Base-by-base conservation (phyloP, 2,797 vertebrate species). In the Chanos chanos region DNA sequence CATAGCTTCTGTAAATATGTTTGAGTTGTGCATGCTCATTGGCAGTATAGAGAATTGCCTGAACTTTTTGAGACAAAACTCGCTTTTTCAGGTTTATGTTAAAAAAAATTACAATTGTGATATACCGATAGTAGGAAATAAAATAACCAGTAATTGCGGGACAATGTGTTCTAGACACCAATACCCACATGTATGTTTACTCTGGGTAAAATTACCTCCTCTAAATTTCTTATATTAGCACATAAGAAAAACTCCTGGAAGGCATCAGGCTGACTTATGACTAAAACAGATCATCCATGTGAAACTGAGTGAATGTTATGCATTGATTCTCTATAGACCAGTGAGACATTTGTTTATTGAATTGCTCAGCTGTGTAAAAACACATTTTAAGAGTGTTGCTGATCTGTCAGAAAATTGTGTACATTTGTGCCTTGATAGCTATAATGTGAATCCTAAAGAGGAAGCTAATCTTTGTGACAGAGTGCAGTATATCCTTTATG, bases 341-440 rank as follows among this genome's bases (percentile, higher is more conserved):
- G n/a, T n/a, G n/a, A n/a, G n/a, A n/a, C n/a, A n/a, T 43, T 21
- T 12, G 30, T 45, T 31, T 43, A 51, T 28, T 53, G 34, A 30
- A 12, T 49, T 62, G 60, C 63, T 54, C 16, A 28, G 60, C 40
- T 54, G 12, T n/a, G n/a, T n/a, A n/a, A n/a, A n/a, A n/a, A n/a
- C n/a, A n/a, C n/a, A n/a, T n/a, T n/a, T n/a, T n/a, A n/a, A n/a
- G n/a, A n/a, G n/a, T n/a, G n/a, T n/a, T n/a, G n/a, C n/a, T n/a
- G n/a, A n/a, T n/a, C n/a, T n/a, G n/a, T n/a, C n/a, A n/a, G n/a
- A n/a, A n/a, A n/a, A 54, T 53, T 40, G 18, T 63, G 60, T 63
- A 30, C 31, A 45, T 63, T 53, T 45, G 60, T 63, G 60, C 60
- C 60, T 63, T 63, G 60, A 40, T 30, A n/a, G n/a, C n/a, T n/a